A percentile compares a stretch with the other conserved stretches of the same genome.
phyloP scores from a whole-genome alignment of 2,797 vertebrate species.

The Enteromius radiatus region DNA sequence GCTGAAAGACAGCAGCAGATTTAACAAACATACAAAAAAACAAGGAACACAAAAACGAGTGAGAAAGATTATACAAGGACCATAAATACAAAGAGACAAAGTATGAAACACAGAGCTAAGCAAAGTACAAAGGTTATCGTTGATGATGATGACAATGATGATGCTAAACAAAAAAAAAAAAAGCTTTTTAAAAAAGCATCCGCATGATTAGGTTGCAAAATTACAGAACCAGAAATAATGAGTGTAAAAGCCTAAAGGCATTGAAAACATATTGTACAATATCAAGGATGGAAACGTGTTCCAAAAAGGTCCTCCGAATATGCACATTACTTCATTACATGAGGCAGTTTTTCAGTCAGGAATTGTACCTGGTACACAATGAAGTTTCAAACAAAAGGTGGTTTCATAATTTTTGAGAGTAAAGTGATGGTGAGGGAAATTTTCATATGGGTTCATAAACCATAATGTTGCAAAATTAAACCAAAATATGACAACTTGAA shows the following conservation, averaged over 20 bases:
- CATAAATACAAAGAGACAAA: conserved; percentile 64
- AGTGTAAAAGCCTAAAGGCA: conserved; percentile 27
- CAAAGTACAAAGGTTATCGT: conserved; percentile 33
- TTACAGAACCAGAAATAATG: conserved; percentile 16
- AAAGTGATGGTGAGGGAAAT: background rate
- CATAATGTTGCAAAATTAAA: background rate
- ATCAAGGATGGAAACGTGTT: conserved; percentile 14
- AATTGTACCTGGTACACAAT: conserved; percentile 30
- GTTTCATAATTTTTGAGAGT: background rate
- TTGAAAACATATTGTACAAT: conserved; percentile 11
- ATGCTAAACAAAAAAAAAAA: background rate
- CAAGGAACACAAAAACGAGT: conserved; percentile 51
- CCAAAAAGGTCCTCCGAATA: conserved; percentile 17
- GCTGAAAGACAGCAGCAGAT: conserved; percentile 58
- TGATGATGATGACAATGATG: conserved; percentile 25
- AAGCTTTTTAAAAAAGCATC: conserved; percentile 21
- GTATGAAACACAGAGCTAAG: conserved; percentile 46
- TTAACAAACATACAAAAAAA: conserved; percentile 40
- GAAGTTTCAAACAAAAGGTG: conserved; percentile 29
- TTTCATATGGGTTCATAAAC: background rate
- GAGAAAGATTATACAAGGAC: conserved; percentile 58
- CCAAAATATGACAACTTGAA: background rate
- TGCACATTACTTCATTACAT: conserved; percentile 17
- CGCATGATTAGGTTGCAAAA: conserved; percentile 17
- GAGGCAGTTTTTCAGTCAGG: conserved; percentile 10